Percentiles rank a stretch among this genome's conserved stretches.
Conservation (phyloP, 2,888 invertebrate species). For the Noctua pronuba region DNA sequence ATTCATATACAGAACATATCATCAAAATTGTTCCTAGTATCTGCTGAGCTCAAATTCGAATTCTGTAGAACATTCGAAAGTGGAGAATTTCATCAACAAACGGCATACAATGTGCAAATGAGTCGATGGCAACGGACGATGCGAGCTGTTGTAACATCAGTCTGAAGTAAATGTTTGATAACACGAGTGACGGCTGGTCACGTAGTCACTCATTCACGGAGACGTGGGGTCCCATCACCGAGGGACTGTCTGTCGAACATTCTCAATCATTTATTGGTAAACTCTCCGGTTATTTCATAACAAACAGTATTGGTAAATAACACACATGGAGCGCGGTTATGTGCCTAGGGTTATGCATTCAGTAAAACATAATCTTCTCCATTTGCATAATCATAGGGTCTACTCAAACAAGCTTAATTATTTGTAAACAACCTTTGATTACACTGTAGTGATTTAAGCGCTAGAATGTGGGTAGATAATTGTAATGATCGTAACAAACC, state of each 20-base stretch:
- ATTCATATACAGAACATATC: background rate
- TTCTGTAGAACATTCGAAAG: conserved; percentile 40
- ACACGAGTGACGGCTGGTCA: conserved; percentile 61
- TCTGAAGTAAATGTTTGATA: conserved; percentile 68
- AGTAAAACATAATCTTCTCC: conserved; percentile 42
- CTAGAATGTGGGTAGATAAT: background rate
- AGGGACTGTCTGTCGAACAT: background rate
- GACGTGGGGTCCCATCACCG: conserved; percentile 13
- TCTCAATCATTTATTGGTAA: conserved; percentile 1
- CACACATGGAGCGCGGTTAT: conserved; percentile 17
- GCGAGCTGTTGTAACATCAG: conserved; percentile 63
- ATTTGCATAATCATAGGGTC: conserved; percentile 49
- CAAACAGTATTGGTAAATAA: conserved; percentile 18
- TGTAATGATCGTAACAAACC: conserved; percentile 8
- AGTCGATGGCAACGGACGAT: conserved; percentile 54
- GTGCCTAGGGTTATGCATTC: conserved; percentile 32
- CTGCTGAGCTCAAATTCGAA: conserved; percentile 6
- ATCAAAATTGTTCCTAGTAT: background rate
- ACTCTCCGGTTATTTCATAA: conserved; percentile 30
- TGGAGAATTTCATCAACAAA: conserved; percentile 58
- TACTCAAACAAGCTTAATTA: conserved; percentile 39
- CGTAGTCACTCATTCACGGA: conserved; percentile 53
- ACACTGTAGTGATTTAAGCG: conserved; percentile 24
- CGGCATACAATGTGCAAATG: conserved; percentile 54
- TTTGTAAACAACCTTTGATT: conserved; percentile 51